These are phyloP conservation scores for Pogona vitticeps DNA, from an alignment of 2,113 vertebrate species.

Conservation along the genomic window DNA sequence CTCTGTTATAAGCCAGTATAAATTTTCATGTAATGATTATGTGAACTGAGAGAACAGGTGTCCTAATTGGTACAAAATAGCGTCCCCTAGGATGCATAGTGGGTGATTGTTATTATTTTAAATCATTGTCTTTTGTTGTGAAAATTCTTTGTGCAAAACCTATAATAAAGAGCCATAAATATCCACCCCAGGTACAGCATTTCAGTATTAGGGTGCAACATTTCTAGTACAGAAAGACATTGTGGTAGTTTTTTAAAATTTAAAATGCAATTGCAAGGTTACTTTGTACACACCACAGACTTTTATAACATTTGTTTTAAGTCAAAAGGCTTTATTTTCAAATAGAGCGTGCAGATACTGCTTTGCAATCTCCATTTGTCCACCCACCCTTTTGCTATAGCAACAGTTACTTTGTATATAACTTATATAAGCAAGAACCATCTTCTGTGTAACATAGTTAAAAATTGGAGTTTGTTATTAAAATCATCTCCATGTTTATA, in stretches of 20 bases:
- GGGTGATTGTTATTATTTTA: neutral
- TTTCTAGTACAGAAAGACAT: neutral
- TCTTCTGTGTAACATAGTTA: neutral
- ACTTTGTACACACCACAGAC: neutral
- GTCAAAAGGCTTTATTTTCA: constrained; percentile 13
- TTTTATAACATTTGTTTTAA: neutral
- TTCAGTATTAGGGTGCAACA: neutral
- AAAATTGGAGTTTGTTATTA: neutral
- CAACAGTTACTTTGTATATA: constrained; percentile 17
- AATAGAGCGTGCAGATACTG: constrained; percentile 6
- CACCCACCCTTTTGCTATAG: constrained; percentile 28
- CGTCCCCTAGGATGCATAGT: neutral
- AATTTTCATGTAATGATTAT: neutral
- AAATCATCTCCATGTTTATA: neutral
- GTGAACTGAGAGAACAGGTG: neutral
- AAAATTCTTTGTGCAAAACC: neutral
- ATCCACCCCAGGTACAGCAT: neutral
- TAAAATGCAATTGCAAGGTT: neutral
- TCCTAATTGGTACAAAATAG: neutral
- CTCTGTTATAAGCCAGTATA: neutral
- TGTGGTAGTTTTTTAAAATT: neutral
- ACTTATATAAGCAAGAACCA: constrained; percentile 25
- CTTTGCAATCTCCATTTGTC: neutral
- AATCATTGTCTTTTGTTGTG: neutral
- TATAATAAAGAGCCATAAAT: neutral